Evolutionary conservation across 2,888 invertebrate genomes (phyloP).

Genomic region (Brenthis ino): DNA sequence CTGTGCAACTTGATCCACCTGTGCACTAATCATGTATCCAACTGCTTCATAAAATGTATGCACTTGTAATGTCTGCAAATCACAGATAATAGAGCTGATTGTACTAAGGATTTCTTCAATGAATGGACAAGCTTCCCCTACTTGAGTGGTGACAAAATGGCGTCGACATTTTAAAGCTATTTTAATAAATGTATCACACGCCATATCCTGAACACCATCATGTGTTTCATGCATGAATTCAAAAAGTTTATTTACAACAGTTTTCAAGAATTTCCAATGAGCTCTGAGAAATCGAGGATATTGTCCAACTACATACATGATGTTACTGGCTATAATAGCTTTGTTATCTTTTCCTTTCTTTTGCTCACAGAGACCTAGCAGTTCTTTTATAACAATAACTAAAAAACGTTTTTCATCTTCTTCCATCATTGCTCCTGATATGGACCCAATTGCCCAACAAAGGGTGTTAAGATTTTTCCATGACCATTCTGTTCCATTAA

Average conservation of each 20-base stretch:
- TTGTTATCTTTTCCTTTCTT: constrained; percentile 99
- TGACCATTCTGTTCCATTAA: constrained; percentile 99
- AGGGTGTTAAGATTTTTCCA: constrained; percentile 99
- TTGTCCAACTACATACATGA: constrained; percentile 99
- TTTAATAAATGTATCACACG: constrained; percentile 99
- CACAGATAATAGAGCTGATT: constrained; percentile 99
- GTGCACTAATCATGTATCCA: constrained; percentile 99
- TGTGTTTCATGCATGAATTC: constrained; percentile 99
- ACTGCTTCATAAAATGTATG: constrained; percentile 99
- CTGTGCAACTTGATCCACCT: constrained; percentile 94
- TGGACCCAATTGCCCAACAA: constrained; percentile 99
- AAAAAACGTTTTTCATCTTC: constrained; percentile 99
- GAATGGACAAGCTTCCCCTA: constrained; percentile 98
- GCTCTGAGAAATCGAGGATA: constrained; percentile 98
- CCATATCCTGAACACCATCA: constrained; percentile 99
- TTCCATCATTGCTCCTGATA: constrained; percentile 99
- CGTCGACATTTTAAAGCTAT: constrained; percentile 98
- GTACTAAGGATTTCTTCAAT: constrained; percentile 98
- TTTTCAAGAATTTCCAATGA: constrained; percentile 99
- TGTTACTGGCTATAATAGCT: constrained; percentile 99
- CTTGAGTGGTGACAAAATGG: constrained; percentile 98
- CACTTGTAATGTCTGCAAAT: constrained; percentile 98
- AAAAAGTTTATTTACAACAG: constrained; percentile 99
- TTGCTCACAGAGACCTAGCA: constrained; percentile 98
- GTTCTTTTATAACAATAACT: constrained; percentile 98